Conservation (phyloP, 1,140 invertebrate genomes). For the Drosophila kanapiae region DNA sequence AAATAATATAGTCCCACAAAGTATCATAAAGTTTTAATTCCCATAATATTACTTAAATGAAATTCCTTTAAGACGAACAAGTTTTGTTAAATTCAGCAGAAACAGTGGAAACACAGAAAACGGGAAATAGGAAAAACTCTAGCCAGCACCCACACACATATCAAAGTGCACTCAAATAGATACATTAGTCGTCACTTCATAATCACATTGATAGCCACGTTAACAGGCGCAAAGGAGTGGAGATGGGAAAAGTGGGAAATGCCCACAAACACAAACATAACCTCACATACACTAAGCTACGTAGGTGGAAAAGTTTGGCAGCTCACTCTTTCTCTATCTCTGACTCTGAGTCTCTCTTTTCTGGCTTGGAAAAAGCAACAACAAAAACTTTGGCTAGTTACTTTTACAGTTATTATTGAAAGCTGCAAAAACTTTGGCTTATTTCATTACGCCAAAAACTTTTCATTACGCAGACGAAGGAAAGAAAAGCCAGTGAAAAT, state of each 20-base stretch:
- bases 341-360: not conserved
- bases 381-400: constrained; percentile 75
- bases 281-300: not conserved
- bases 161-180: constrained; percentile 41
- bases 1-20: not conserved
- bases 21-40: not conserved
- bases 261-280: not conserved
- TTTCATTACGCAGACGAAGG: constrained; percentile 63
- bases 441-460: constrained; percentile 80
- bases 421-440: constrained; percentile 81
- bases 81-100: too few species aligned
- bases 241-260: constrained; percentile 1
- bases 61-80: not conserved
- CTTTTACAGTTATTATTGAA: constrained; percentile 83
- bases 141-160: not conserved
- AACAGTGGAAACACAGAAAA: not conserved
- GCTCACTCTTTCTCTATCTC: not conserved
- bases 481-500: not conserved
- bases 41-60: not conserved
- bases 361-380: constrained; percentile 2
- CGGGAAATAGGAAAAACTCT: not conserved
- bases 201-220: constrained; percentile 64
- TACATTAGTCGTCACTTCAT: constrained; percentile 69
- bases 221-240: constrained; percentile 9
- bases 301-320: constrained; percentile 42